Evolutionary conservation across 2,888 invertebrate species (phyloP).

Genomic region (Cataglyphis livida): DNA sequence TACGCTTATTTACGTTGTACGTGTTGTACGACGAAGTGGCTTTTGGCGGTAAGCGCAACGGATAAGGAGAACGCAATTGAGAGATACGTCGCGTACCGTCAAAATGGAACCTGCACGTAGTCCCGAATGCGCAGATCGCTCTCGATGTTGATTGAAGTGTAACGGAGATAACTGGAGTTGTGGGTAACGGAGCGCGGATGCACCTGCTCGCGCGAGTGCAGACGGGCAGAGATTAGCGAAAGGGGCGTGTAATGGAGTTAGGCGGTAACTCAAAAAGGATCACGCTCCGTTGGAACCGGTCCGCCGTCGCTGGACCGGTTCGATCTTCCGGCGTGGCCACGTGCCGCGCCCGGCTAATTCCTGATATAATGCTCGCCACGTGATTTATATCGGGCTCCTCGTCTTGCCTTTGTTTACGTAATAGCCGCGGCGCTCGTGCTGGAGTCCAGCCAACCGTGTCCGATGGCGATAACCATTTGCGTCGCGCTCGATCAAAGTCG

Average conservation of each 20-base stretch:
- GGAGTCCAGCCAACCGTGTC: conserved; percentile 68
- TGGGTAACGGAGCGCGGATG: conserved; percentile 80
- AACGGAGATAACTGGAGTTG: conserved; percentile 83
- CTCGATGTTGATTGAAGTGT: conserved; percentile 85
- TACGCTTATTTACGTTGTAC: conserved; percentile 49
- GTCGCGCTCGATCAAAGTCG: conserved; percentile 65
- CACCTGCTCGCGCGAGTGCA: conserved; percentile 76
- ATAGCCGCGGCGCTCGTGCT: conserved; percentile 60
- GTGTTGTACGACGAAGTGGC: conserved; percentile 17
- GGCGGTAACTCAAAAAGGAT: conserved; percentile 79
- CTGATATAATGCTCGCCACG: conserved; percentile 66
- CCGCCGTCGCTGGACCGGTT: conserved; percentile 65
- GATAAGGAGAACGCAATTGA: conserved; percentile 59
- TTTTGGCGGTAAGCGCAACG: conserved; percentile 47
- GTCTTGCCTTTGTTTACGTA: conserved; percentile 71
- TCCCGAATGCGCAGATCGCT: conserved; percentile 76
- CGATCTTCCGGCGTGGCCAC: conserved; percentile 61
- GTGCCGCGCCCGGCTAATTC: conserved; percentile 66
- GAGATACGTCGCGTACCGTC: conserved; percentile 38
- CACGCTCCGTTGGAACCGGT: conserved; percentile 75
- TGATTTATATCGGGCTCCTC: conserved; percentile 65
- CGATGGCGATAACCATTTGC: conserved; percentile 67
- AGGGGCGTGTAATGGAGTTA: conserved; percentile 77
- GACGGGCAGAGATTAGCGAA: conserved; percentile 76
- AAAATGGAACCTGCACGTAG: conserved; percentile 59